Evolutionary conservation across 2,888 invertebrate species (phyloP), one percentile per base, ranked within the genome.

Genomic region (Ctenicera cuprea): DNA sequence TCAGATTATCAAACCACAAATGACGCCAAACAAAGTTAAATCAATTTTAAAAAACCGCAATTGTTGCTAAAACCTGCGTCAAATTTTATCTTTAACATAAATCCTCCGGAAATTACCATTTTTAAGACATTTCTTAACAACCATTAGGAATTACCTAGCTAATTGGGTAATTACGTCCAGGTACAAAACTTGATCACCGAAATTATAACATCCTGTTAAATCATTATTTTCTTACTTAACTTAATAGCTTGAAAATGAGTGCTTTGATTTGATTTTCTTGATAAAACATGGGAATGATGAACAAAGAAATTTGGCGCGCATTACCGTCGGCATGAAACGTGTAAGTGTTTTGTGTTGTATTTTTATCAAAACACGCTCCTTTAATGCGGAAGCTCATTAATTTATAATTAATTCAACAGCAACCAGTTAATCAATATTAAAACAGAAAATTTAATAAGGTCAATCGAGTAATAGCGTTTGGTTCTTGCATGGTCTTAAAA

Each of bases 321-420:
- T 26, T 33, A 20, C 7, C 20, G 1, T 11, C 20, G 18, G 9
- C 50, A 14, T 64, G 33, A 26, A 18, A 22, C 37, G 22, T 0
- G 20, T 41, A 41, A 61, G 64, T 18, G 30, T 16, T 33, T 64
- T 64, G n/a, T 48, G 11, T 30, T 18, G 9, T 26, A 12, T 18
- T 48, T 64, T 33, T 64, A 33, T 20, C 20, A 48, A 9, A 16
- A 18, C 26, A 1, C 3, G 26, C 26, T 3, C n/a, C 20, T 12
- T 33, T 54, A 54, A 30, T 30, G 54, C 54, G 54, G 54, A 54
- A 54, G 30, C 12, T 54, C n/a, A 8, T 54, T 54, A 30, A 30
- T 30, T 54, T 14, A 3, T 54, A 54, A 54, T 54, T 14, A 54
- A 54, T 14, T 22, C 50, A 22, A 50, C 11, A 22, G 12, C 20